phyloP scores from a whole-genome alignment of 2,888 invertebrate genomes.

The Matsumyia berberina region DNA sequence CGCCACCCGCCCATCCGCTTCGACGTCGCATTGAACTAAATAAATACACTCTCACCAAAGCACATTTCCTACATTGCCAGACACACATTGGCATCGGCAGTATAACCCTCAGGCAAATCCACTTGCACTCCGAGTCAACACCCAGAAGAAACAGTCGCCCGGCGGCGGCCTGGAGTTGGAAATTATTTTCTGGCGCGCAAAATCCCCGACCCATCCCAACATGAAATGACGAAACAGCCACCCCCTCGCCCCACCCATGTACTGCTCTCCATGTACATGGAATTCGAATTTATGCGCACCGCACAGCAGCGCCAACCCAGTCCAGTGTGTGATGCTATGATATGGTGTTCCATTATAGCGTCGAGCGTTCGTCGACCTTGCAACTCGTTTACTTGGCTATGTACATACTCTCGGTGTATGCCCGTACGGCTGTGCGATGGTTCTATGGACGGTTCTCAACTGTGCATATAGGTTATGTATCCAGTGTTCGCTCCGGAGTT shows the following conservation, averaged over 20 bases:
- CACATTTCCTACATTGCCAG: conserved; percentile 65
- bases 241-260: conserved; percentile 17
- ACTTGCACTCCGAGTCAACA: conserved; percentile 53
- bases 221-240: conserved; percentile 73
- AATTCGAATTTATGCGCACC: conserved; percentile 63
- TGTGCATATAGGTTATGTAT: conserved; percentile 70
- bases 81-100: conserved; percentile 30
- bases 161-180: conserved; percentile 52
- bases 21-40: conserved; percentile 68
- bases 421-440: conserved; percentile 53
- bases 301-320: conserved; percentile 26
- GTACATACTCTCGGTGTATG: conserved; percentile 45
- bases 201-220: conserved; percentile 76
- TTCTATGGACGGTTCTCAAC: conserved; percentile 31
- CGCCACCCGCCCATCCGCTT: not conserved
- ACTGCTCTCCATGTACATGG: conserved; percentile 3
- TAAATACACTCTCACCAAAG: conserved; percentile 62
- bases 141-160: conserved; percentile 27
- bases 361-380: conserved; percentile 84
- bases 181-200: conserved; percentile 72
- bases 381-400: conserved; percentile 81
- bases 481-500: conserved; percentile 40
- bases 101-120: conserved; percentile 57
- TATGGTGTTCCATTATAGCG: conserved; percentile 66
- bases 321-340: conserved; percentile 47